These are phyloP conservation scores for Drosophila jambulina DNA, from an alignment of 1,140 invertebrate species.

Conservation along the genomic window DNA sequence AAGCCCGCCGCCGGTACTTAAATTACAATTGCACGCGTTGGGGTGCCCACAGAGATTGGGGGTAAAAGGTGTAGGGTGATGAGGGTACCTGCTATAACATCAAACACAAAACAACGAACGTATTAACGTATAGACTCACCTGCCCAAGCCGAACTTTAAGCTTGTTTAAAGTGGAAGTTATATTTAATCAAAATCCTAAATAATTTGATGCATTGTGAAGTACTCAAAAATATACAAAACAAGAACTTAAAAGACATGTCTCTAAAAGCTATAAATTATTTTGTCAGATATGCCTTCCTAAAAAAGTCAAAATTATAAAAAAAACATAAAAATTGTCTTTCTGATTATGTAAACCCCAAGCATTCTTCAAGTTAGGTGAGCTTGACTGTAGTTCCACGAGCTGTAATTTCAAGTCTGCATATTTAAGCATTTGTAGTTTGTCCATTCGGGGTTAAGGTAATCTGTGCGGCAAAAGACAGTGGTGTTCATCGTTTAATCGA, in stretches of 20 bases:
- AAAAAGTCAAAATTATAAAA: background rate
- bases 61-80: background rate
- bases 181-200: background rate
- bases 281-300: background rate
- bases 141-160: background rate
- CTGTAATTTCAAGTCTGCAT: constrained; percentile 45
- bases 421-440: constrained; percentile 38
- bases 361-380: background rate
- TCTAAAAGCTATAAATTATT: background rate
- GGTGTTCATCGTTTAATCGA: constrained; percentile 16
- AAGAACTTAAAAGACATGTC: no score
- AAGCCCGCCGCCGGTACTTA: constrained; percentile 38
- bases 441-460: constrained; percentile 44
- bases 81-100: constrained; percentile 24
- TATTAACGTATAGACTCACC: constrained; percentile 1
- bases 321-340: background rate
- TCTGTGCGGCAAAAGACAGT: constrained; percentile 34
- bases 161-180: background rate
- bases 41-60: constrained; percentile 2
- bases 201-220: no score
- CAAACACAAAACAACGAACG: constrained; percentile 22
- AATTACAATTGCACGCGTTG: constrained; percentile 44
- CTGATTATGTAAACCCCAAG: background rate
- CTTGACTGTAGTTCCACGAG: constrained; percentile 14
- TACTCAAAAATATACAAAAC: background rate